Evolutionary conservation across 2,888 invertebrate species (phyloP), one percentile per base, ranked within the genome.

Genomic region (Ophonus ardosiacus): DNA sequence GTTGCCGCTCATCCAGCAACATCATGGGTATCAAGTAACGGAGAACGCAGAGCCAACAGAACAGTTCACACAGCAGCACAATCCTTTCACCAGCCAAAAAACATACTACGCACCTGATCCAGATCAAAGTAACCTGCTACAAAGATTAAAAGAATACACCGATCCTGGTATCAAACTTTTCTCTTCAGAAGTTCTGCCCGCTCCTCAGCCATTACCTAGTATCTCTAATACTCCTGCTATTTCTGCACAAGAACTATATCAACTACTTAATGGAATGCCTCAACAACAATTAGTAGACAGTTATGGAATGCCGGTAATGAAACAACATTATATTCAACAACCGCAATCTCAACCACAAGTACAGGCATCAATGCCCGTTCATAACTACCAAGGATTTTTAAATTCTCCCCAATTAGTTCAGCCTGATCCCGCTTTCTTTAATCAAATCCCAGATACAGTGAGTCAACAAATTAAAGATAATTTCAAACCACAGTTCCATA

Each of bases 1-100:
- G 13, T 7, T 80, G 17, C 85, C 85, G 4, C 59, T 85, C 3
- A 61, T 85, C 2, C 84, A 83, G 10, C 71, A 74, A 5, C 90
- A 91, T 83, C 91, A 92, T 13, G 43, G 43, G 38, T 93, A 93
- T 87, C 92, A 93, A 90, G 93, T 93, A 5, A 93, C 92, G 0
- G 93, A 94, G 88, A 91, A 92, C 15, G 90, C 90, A 81, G 92
- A 91, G 59, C 86, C 61, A 51, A 91, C 91, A 88, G 84, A 84
- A 10, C 79, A 79, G 24, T 8, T 71, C 6, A 51, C 24, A 15
- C 65, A 74, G 43, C 91, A 91, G 87, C 91, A 90, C 86, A 90
- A 90, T 7, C 90, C 90, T 78, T 89, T 89, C 87, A 91, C 91
- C 79, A 91, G 90, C 6, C 90, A 91, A 82, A 91, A 91, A 87